phyloP scores from a whole-genome alignment of 2,113 vertebrate species.

The Zosterops pallidus region DNA sequence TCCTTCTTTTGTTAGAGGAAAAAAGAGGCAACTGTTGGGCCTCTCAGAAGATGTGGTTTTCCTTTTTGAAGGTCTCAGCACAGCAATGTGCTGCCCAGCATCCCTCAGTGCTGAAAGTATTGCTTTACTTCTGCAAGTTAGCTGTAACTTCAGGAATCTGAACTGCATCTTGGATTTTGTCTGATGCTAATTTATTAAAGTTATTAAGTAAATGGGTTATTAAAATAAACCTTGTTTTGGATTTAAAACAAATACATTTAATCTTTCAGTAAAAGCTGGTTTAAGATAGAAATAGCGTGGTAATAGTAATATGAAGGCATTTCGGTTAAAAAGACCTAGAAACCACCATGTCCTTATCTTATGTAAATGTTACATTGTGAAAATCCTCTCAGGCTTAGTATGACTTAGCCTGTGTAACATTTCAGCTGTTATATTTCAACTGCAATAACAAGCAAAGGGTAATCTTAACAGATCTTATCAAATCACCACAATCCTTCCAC shows the following conservation, averaged over 20 bases:
- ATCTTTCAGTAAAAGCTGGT: not conserved
- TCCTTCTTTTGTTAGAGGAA: not conserved
- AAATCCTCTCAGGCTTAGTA: slow-evolving; percentile 64
- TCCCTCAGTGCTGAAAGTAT: not conserved
- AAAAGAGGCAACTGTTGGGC: not conserved
- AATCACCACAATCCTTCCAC: not conserved
- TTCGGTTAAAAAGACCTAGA: slow-evolving; percentile 58
- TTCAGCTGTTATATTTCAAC: slow-evolving; percentile 53
- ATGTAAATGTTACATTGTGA: slow-evolving; percentile 44
- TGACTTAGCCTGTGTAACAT: slow-evolving; percentile 41
- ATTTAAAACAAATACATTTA: not conserved
- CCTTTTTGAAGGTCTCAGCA: not conserved
- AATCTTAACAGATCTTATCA: slow-evolving; percentile 57
- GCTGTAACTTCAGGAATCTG: not conserved
- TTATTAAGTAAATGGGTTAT: not conserved
- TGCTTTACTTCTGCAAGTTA: not conserved
- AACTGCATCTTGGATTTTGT: not conserved
- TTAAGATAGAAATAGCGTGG: slow-evolving; percentile 13
- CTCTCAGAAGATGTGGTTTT: not conserved
- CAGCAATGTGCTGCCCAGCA: not conserved
- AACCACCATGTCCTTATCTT: slow-evolving; percentile 42
- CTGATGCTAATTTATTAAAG: not conserved
- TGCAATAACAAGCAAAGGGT: slow-evolving; percentile 54
- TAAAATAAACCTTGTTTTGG: not conserved
- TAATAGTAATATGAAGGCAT: slow-evolving; percentile 45